Evolutionary conservation across 2,113 vertebrate genomes (phyloP), one percentile per base, ranked within the genome.

Genomic region (rat (Rattus norvegicus)): DNA sequence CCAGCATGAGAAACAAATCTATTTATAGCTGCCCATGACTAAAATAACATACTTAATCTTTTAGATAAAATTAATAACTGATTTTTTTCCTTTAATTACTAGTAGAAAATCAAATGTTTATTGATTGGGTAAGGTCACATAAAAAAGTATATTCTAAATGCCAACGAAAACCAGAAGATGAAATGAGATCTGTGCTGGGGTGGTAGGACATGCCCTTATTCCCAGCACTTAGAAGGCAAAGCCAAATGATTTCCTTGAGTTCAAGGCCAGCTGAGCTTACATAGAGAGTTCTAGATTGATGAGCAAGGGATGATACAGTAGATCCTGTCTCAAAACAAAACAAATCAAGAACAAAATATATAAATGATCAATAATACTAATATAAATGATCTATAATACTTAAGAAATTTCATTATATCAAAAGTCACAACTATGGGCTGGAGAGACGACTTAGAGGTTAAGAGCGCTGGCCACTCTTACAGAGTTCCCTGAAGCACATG

Each of bases 91-190:
- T 67, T 56, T 26, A 47, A 39, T 0, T 19, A 8, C 39, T 49
- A 89, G 36, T 39, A 96, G 54, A 85, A 93, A 91, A 39, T 47
- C 14, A 94, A 94, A 94, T 83, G 33, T 30, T 92, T 67, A 73
- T 2, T 90, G 16, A 30, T 33, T 73, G 67, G 43, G 54, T 93
- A 95, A 43, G 52, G 5, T 7, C 85, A 47, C 49, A 88, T 33
- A 86, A 16, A 65, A 67, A 39, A 13, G 16, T 20, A 17, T 54
- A 36, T 76, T 76, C 39, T 76, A 76, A 76, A 47, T 49, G 73
- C 24, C 73, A 76, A 76, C 24, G 47, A 49, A 76, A 47, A 28
- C 73, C 24, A 76, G 39, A 76, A 76, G 43, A 76, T 49, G 47
- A 43, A 76, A 47, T 76, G 14, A 14, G 28, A 26, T 76, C 47